Conservation (phyloP, 2,888 invertebrate genomes). For the Latrodectus elegans region DNA sequence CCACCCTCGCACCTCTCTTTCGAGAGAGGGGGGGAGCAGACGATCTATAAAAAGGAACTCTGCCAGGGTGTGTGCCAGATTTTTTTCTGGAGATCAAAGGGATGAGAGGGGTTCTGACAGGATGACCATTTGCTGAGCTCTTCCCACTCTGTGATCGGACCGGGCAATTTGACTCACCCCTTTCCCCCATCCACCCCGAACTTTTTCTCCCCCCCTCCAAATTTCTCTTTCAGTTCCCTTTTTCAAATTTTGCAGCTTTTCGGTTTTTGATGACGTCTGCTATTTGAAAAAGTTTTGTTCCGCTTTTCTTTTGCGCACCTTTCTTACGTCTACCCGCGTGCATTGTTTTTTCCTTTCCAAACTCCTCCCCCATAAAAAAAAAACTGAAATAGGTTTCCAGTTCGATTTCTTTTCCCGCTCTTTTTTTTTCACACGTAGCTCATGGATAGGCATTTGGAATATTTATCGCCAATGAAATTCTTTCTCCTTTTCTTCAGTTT, state of each 20-base stretch:
- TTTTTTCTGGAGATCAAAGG: slow-evolving; percentile 34
- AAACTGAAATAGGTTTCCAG: too few relatives aligned
- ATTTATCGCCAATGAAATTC: too few relatives aligned
- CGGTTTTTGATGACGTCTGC: slow-evolving; percentile 3
- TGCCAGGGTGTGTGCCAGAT: slow-evolving; percentile 1
- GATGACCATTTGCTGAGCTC: slow-evolving; percentile 49
- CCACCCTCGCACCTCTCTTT: neutral
- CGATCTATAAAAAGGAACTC: slow-evolving; percentile 7
- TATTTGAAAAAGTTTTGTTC: neutral
- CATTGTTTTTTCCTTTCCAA: too few relatives aligned
- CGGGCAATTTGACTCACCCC: neutral
- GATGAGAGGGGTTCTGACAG: slow-evolving; percentile 9
- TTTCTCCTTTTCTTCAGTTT: too few relatives aligned
- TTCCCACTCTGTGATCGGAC: slow-evolving; percentile 2
- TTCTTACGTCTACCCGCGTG: too few relatives aligned
- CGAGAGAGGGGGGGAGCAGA: neutral
- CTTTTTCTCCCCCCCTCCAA: neutral
- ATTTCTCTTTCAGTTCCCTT: neutral
- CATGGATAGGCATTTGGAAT: too few relatives aligned
- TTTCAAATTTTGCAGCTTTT: neutral
- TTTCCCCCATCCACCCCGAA: neutral
- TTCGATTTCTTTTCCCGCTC: too few relatives aligned
- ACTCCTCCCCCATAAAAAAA: too few relatives aligned
- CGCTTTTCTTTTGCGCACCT: neutral
- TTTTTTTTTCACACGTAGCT: too few relatives aligned